Conservation (phyloP, 2,888 invertebrate genomes). For the Azorinus chamasolen region DNA sequence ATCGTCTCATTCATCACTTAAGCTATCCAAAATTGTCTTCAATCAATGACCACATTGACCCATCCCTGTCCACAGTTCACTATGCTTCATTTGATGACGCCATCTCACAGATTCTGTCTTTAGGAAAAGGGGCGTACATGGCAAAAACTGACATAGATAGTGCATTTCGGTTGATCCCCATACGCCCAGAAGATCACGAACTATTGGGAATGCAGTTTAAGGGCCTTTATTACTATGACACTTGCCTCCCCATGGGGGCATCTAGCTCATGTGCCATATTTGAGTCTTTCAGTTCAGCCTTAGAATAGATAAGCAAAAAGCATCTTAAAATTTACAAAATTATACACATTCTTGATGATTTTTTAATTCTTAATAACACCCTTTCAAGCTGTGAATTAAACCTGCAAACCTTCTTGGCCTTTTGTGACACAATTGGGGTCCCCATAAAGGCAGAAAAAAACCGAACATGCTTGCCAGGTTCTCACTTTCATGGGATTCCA, state of each 20-base stretch:
- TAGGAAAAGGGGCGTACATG: conserved; percentile 23
- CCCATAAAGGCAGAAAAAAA: conserved; percentile 48
- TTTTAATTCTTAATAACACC: too few relatives aligned
- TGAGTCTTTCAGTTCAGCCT: conserved; percentile 44
- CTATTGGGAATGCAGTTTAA: conserved; percentile 47
- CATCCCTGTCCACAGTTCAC: conserved; percentile 6
- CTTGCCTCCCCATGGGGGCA: conserved; percentile 51
- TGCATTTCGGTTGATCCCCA: conserved; percentile 52
- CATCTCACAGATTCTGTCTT: conserved; percentile 2
- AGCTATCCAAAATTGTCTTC: conserved; percentile 40
- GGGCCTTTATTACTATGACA: conserved; percentile 43
- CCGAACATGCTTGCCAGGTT: neutral
- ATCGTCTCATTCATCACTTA: conserved; percentile 56
- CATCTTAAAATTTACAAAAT: conserved; percentile 1
- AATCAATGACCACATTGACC: conserved; percentile 48
- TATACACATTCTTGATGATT: conserved; percentile 32
- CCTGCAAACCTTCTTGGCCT: conserved; percentile 5
- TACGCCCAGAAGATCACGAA: conserved; percentile 44
- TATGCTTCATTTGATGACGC: conserved; percentile 50
- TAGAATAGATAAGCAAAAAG: conserved; percentile 8
- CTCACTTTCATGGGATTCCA: conserved; percentile 43
- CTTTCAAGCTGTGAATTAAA: neutral
- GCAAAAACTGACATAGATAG: conserved; percentile 53
- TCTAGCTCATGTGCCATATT: conserved; percentile 53
- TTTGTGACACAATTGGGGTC: conserved; percentile 24